These are phyloP conservation scores for Glossophaga mutica DNA, from an alignment of 2,797 vertebrate genomes.

Conservation along the genomic window DNA sequence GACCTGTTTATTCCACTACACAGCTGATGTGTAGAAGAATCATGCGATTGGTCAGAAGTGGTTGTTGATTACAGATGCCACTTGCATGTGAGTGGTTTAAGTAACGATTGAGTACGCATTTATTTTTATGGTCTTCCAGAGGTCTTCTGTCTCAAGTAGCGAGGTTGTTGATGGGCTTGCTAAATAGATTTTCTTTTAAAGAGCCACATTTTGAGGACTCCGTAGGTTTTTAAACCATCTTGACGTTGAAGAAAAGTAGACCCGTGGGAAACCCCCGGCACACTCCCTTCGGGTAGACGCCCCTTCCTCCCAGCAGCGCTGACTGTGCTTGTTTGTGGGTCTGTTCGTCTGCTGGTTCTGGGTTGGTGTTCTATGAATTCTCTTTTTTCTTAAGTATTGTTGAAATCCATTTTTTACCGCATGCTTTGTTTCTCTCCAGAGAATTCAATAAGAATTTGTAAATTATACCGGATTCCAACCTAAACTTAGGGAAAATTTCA, in stretches of 20 bases:
- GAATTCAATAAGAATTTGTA: neutral
- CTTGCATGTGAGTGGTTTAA: neutral
- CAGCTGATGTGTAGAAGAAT: neutral
- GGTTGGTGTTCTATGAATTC: neutral
- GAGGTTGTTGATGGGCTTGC: neutral
- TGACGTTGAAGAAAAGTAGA: neutral
- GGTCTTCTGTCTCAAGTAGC: neutral
- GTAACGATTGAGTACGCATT: neutral
- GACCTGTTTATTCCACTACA: neutral
- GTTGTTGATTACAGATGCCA: neutral
- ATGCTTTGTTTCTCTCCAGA: neutral
- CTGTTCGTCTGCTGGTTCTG: neutral
- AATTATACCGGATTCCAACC: neutral
- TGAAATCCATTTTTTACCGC: neutral
- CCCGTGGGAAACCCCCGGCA: neutral
- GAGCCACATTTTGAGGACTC: neutral
- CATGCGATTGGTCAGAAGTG: neutral
- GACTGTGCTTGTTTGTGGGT: neutral
- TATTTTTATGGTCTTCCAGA: neutral
- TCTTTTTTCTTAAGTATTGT: neutral
- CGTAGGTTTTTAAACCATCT: neutral
- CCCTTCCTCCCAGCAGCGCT: neutral
- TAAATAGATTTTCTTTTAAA: neutral
- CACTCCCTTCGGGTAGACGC: neutral
- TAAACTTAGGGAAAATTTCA: neutral